phyloP scores from a whole-genome alignment of 2,888 invertebrate species.

The Neoscelio sp. region DNA sequence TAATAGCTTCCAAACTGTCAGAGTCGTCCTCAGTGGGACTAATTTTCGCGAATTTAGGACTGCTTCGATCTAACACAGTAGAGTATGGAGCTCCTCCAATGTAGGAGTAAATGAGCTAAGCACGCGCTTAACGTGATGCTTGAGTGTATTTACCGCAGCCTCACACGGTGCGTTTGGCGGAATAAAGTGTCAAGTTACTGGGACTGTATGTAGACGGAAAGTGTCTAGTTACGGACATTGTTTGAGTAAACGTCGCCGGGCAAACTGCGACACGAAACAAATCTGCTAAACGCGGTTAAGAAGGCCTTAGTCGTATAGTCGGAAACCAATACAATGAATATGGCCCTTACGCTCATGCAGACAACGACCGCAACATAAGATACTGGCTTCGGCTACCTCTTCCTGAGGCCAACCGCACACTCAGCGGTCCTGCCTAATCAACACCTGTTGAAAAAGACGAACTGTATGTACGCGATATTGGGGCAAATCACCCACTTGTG shows the following conservation, averaged over 20 bases:
- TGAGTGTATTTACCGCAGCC: neutral
- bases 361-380: conserved; percentile 42
- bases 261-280: conserved; percentile 49
- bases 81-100: neutral
- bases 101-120: neutral
- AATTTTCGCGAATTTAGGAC: neutral
- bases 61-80: neutral
- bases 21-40: neutral
- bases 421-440: conserved; percentile 43
- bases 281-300: conserved; percentile 29
- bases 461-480: neutral
- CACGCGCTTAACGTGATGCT: neutral
- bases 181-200: neutral
- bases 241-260: conserved; percentile 7
- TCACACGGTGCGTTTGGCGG: neutral
- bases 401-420: conserved; percentile 9
- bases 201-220: neutral
- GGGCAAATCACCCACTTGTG: neutral
- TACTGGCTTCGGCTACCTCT: conserved; percentile 9
- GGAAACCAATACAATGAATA: conserved; percentile 14
- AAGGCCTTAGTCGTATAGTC: conserved; percentile 25
- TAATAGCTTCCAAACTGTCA: neutral
- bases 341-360: conserved; percentile 3
- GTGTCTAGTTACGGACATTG: conserved; percentile 32
- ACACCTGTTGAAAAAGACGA: conserved; percentile 24